These are phyloP conservation scores for Olivierus martensii DNA, from an alignment of 1,140 invertebrate species.

Conservation along the genomic window DNA sequence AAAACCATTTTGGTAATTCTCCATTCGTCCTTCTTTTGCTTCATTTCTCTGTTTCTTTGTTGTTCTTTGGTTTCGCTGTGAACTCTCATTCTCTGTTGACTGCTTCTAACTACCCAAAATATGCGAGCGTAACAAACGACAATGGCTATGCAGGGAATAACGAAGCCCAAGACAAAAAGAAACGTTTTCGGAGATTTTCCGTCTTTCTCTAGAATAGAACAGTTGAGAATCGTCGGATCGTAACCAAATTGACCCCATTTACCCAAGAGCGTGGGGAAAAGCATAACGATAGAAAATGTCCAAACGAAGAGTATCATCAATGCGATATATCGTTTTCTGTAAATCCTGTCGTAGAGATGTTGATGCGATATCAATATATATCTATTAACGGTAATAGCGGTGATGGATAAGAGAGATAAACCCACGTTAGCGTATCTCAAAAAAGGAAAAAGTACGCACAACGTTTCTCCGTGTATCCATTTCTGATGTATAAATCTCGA, in stretches of 20 bases:
- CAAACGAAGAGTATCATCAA: constrained; percentile 45
- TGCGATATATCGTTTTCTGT: constrained; percentile 12
- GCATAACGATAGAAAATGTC: constrained; percentile 45
- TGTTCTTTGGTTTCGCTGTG: constrained; percentile 7
- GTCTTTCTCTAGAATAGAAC: constrained; percentile 41
- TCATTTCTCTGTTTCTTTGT: constrained; percentile 6
- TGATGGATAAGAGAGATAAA: constrained; percentile 72
- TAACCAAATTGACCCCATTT: constrained; percentile 67
- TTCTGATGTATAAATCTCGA: constrained; percentile 61
- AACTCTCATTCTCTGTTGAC: constrained; percentile 3
- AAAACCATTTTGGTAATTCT: constrained; percentile 68
- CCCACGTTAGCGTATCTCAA: constrained; percentile 82
- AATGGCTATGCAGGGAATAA: constrained; percentile 64
- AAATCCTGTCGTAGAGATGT: constrained; percentile 13
- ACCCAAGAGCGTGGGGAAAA: constrained; percentile 61
- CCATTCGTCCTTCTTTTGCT: constrained; percentile 20
- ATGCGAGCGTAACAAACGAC: constrained; percentile 71
- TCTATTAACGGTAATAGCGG: constrained; percentile 78
- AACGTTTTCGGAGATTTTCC: constrained; percentile 67
- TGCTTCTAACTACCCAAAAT: constrained; percentile 57
- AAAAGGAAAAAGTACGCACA: constrained; percentile 72
- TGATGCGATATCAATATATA: constrained; percentile 29
- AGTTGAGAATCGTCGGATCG: constrained; percentile 32
- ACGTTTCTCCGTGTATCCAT: constrained; percentile 61
- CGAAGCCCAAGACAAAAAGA: constrained; percentile 64